Base-by-base conservation (phyloP, 2,888 invertebrate species). In the Tenthredo distinguenda region DNA sequence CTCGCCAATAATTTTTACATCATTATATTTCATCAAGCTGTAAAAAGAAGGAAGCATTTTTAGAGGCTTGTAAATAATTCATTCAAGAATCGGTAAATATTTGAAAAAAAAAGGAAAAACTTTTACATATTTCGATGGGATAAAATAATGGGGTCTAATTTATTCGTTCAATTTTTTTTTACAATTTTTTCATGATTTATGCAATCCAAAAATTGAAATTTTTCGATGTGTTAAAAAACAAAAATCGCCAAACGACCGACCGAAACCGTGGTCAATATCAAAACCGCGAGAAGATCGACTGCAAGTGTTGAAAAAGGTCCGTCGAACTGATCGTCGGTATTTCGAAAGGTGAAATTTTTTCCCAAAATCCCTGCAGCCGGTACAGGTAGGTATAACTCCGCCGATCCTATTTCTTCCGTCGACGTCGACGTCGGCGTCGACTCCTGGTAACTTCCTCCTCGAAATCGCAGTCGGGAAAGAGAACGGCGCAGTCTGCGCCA, bases 401-500 rank as follows among this genome's bases (percentile, higher is more conserved):
- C 21, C 47, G 31, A 21, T 50, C 34, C 47, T 68, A 71, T 31
- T 71, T 84, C 26, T n/a, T 50, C 15, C 62, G 62, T 26, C 62
- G 62, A 62, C 62, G 62, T 62, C 86, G 84, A 1, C 86, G 86
- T 40, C 86, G 83, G 81, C 92, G 91, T 79, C 93, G 93, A 71
- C 94, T 89, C 87, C 93, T 93, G 65, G 89, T 88, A 79, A 94
- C 91, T 88, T 94, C 92, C 65, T 90, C 91, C 50, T 91, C 89
- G 62, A 96, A 95, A 88, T 95, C 94, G 87, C 95, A 95, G 65
- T 94, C 92, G 50, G 96, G 95, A 90, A 96, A 97, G 79, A 95
- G 93, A 2, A 92, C 89, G 79, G 95, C 94, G 90, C 97, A 97
- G 90, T 96, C 95, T 1, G 96, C 96, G 83, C 95, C 95, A 12